Conservation (phyloP, 2,113 vertebrate species). For the Ascaphus truei region DNA sequence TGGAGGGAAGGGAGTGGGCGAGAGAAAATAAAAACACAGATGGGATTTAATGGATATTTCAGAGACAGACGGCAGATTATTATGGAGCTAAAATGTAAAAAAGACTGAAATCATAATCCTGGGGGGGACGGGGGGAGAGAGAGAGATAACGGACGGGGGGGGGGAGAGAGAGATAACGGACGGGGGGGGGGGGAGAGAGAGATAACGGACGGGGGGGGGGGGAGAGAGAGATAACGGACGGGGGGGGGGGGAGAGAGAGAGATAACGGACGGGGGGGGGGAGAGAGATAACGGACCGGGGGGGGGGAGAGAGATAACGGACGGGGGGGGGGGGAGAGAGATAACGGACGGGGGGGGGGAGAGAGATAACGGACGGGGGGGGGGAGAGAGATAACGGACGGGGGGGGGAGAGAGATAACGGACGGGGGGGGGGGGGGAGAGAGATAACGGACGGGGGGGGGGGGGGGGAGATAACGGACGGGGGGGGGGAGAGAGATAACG, state of each 20-base stretch:
- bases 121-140: background rate
- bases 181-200: background rate
- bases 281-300: background rate
- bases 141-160: background rate
- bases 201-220: background rate
- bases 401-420: no score
- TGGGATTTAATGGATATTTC: background rate
- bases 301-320: background rate
- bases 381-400: background rate
- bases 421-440: background rate
- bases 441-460: background rate
- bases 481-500: background rate
- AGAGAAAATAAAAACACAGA: no score
- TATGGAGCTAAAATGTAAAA: background rate
- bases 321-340: background rate
- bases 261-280: background rate
- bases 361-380: background rate
- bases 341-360: background rate
- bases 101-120: background rate
- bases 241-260: background rate
- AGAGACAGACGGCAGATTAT: slow-evolving; percentile 5
- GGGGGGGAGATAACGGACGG: background rate
- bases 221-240: background rate
- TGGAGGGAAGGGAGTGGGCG: no score
- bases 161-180: background rate